Evolutionary conservation across 1,140 invertebrate genomes (phyloP).

Genomic region (Riptortus pedestris): DNA sequence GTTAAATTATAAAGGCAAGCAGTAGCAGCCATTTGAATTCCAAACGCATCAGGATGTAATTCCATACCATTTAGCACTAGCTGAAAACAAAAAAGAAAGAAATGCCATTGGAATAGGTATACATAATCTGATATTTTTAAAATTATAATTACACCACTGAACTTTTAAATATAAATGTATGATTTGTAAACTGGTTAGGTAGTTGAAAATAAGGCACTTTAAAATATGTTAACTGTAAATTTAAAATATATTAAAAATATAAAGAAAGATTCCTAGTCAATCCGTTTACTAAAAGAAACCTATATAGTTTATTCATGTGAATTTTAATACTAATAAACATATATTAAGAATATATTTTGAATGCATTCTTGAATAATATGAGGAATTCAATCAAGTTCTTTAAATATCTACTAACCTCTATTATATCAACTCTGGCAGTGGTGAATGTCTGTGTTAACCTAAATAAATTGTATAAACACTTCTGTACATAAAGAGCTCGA

Average conservation of each 20-base stretch:
- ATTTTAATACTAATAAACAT: too few species aligned
- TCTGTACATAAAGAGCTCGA: constrained; percentile 55
- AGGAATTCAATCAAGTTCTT: too few species aligned
- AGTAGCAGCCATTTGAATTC: constrained; percentile 69
- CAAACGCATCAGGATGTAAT: constrained; percentile 50
- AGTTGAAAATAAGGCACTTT: too few species aligned
- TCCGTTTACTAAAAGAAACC: too few species aligned
- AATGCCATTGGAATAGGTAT: neutral
- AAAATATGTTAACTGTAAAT: too few species aligned
- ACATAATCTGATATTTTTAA: neutral
- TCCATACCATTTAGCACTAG: constrained; percentile 60
- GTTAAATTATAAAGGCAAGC: constrained; percentile 74
- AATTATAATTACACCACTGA: neutral
- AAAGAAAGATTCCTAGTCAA: too few species aligned
- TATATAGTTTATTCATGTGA: too few species aligned
- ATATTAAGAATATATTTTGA: too few species aligned
- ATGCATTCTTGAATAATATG: too few species aligned
- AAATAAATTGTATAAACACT: constrained; percentile 61
- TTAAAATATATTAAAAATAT: too few species aligned
- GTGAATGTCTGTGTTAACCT: constrained; percentile 49
- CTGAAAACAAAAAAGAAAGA: constrained; percentile 36
- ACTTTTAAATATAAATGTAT: neutral
- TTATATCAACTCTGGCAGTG: constrained; percentile 53
- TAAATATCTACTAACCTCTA: too few species aligned
- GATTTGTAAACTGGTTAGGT: too few species aligned